Base-by-base conservation (phyloP, 2,797 vertebrate species). In the Enteromius argenteus region DNA sequence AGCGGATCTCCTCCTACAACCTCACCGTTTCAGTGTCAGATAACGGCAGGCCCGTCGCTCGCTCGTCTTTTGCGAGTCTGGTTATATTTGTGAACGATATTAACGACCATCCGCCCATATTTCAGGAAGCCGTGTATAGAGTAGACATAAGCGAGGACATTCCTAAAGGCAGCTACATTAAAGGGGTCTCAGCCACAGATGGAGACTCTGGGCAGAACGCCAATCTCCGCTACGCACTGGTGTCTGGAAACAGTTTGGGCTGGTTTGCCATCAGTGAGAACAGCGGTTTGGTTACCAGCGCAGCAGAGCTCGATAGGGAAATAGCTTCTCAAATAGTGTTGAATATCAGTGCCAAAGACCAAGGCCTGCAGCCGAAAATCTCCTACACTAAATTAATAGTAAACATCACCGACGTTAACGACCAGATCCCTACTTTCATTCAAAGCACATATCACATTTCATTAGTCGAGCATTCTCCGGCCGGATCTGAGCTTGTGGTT, bases 51-150 rank as follows among this genome's bases (percentile, higher is more conserved):
- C 95, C 97, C 0, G 84, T 95, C 64, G 96, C 97, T 42, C 94
- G 98, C 60, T 99, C 97, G 0, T 99, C 98, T 0, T 98, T 97
- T 44, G 98, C 98, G 64, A 99, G 97, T 89, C 90, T 99, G 88
- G 96, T 99, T 85, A 99, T 99, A 89, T 98, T 99, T 81, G 97
- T 99, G 76, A 99, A 99, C 9, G 98, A 99, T 91, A 97, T 99
- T 88, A 99, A 99, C 0, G 98, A 99, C 91, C 98, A 99, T 91
- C 97, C 98, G 0, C 98, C 98, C 0, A 95, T 98, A 87, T 99
- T 99, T 13, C 96, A 97, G 80, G 95, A 97, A 91, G 93, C 93
- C 0, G 92, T 96, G 89, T 99, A 99, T 92, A 91, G 94, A 81
- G 98, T 98, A 79, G 96, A 97, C 87, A 96, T 99, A 92, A 97